These are phyloP conservation scores for Apis laboriosa DNA, from an alignment of 1,140 invertebrate species.

Conservation along the genomic window DNA sequence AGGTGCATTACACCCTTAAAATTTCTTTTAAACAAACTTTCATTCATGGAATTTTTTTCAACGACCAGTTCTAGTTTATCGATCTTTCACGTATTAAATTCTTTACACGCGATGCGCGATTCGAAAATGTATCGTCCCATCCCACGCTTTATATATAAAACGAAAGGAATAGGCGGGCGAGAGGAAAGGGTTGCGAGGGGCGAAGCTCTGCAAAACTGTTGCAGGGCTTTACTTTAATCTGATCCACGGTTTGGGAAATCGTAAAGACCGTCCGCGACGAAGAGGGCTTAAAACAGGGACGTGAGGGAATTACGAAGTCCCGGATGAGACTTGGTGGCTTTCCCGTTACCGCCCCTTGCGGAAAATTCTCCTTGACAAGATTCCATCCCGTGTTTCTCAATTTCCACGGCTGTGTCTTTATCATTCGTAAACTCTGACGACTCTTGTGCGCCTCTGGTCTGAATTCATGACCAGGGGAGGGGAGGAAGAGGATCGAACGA, in stretches of 20 bases:
- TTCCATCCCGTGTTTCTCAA: slow-evolving; percentile 58
- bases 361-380: slow-evolving; percentile 57
- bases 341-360: slow-evolving; percentile 48
- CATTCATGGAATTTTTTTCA: too few relatives aligned
- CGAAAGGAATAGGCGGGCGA: neutral
- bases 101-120: too few relatives aligned
- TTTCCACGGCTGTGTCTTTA: slow-evolving; percentile 44
- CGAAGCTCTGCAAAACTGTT: slow-evolving; percentile 54
- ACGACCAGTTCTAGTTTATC: too few relatives aligned
- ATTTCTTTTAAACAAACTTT: too few relatives aligned
- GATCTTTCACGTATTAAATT: too few relatives aligned
- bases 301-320: slow-evolving; percentile 63
- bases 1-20: too few relatives aligned
- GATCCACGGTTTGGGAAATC: slow-evolving; percentile 58
- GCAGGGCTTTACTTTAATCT: slow-evolving; percentile 59
- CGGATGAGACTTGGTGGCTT: slow-evolving; percentile 45
- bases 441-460: neutral
- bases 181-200: neutral
- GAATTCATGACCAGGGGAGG: neutral
- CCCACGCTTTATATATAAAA: neutral
- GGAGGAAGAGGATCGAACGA: too few relatives aligned
- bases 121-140: neutral
- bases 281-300: slow-evolving; percentile 62
- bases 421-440: slow-evolving; percentile 47
- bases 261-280: slow-evolving; percentile 57